Percentiles rank a stretch among this genome's conserved stretches.
Conservation (phyloP, 2,113 vertebrate species). For the Rafetus swinhoei region DNA sequence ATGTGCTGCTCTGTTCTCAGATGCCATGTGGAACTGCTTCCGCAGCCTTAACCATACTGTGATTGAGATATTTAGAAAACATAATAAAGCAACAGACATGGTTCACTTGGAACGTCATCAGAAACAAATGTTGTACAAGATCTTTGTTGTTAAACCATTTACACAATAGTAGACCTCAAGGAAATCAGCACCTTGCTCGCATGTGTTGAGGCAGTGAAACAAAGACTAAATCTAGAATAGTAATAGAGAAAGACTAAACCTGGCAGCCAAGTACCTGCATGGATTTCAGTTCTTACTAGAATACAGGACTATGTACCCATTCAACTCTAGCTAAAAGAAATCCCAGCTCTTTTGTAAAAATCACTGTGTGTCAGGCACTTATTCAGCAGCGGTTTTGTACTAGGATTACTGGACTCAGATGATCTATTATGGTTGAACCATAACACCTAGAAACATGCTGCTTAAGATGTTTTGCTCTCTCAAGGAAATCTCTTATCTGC, state of each 20-base stretch:
- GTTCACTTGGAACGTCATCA: neutral
- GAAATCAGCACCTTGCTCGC: neutral
- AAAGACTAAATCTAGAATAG: neutral
- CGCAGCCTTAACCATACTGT: neutral
- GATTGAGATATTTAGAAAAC: constrained; percentile 28
- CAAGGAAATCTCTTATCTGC: neutral
- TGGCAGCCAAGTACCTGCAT: neutral
- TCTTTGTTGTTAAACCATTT: constrained; percentile 15
- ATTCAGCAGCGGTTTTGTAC: neutral
- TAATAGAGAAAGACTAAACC: too few relatives aligned
- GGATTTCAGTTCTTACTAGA: neutral
- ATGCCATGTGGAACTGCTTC: constrained; percentile 24
- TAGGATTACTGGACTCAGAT: neutral
- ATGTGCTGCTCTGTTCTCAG: constrained; percentile 1
- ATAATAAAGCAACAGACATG: neutral
- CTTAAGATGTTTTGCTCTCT: neutral
- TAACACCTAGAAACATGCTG: neutral
- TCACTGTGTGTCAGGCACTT: neutral
- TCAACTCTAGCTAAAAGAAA: neutral
- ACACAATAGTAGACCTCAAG: neutral
- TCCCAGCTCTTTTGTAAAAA: neutral
- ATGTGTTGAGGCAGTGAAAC: neutral
- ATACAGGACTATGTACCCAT: neutral
- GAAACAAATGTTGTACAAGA: constrained; percentile 27
- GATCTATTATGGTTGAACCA: neutral